Evolutionary conservation across 2,888 invertebrate species (phyloP).

Genomic region (Brachyptera risi): DNA sequence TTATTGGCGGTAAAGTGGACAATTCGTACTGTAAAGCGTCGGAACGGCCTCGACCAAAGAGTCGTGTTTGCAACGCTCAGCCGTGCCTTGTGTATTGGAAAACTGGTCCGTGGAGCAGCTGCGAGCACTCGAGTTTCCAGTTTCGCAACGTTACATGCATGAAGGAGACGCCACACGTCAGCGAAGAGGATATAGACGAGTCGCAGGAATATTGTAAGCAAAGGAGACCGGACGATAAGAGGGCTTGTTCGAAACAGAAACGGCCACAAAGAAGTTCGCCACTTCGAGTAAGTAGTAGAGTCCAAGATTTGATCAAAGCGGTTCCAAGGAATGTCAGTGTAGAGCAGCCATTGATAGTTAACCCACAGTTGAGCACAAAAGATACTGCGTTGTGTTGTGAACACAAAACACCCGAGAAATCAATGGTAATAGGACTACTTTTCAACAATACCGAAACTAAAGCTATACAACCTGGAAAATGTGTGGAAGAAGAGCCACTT

Average conservation of each 20-base stretch:
- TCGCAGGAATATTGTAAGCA: not conserved
- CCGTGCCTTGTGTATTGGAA: not conserved
- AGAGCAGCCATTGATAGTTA: too few species aligned
- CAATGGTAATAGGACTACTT: not conserved
- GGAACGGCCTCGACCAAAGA: slow-evolving; percentile 44
- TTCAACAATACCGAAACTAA: not conserved
- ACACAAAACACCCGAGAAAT: not conserved
- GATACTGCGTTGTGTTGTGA: not conserved
- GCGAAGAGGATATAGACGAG: not conserved
- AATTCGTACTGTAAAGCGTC: slow-evolving; percentile 48
- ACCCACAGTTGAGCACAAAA: not conserved
- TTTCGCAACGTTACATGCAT: not conserved
- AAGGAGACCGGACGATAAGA: not conserved
- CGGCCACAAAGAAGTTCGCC: not conserved
- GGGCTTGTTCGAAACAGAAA: not conserved
- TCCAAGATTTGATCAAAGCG: too few species aligned
- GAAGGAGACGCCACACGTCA: not conserved
- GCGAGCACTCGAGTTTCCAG: not conserved
- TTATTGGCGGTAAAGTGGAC: slow-evolving; percentile 58
- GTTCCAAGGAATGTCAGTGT: too few species aligned
- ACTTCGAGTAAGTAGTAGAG: not conserved
- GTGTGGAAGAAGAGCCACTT: not conserved
- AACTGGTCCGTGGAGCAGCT: not conserved
- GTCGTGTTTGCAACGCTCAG: slow-evolving; percentile 38
- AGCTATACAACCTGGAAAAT: not conserved